Evolutionary conservation across 1,140 invertebrate genomes (phyloP).

Genomic region (Sarcophaga peregrina): DNA sequence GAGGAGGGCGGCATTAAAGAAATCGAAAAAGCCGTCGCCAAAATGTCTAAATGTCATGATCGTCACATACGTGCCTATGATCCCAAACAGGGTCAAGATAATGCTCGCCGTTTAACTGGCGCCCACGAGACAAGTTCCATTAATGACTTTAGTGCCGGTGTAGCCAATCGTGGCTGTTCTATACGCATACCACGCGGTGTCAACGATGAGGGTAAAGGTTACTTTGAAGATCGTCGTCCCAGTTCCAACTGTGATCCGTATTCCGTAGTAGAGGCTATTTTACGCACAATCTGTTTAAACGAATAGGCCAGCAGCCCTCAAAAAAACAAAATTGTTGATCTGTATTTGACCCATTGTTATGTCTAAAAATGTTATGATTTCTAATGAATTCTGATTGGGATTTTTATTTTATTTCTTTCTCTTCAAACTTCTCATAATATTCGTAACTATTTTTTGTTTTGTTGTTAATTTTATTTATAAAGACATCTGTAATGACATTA

Average conservation of each 20-base stretch:
- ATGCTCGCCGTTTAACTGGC: slow-evolving; percentile 81
- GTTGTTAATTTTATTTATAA: background rate
- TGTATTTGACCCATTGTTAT: slow-evolving; percentile 20
- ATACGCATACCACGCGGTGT: slow-evolving; percentile 82
- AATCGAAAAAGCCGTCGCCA: slow-evolving; percentile 77
- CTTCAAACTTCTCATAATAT: slow-evolving; percentile 13
- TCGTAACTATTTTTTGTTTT: background rate
- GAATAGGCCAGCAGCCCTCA: slow-evolving; percentile 65
- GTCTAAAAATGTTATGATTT: background rate
- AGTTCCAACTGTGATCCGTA: slow-evolving; percentile 91
- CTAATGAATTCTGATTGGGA: background rate
- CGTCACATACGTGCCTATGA: slow-evolving; percentile 88
- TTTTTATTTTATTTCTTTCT: background rate
- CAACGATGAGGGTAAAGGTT: slow-evolving; percentile 84
- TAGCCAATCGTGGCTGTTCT: slow-evolving; percentile 79
- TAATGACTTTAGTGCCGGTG: slow-evolving; percentile 81
- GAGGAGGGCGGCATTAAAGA: slow-evolving; percentile 73
- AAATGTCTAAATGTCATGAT: slow-evolving; percentile 79
- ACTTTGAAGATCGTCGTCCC: slow-evolving; percentile 89
- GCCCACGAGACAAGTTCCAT: slow-evolving; percentile 81
- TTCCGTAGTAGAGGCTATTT: slow-evolving; percentile 74
- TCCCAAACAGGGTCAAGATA: slow-evolving; percentile 80
- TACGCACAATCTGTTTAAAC: slow-evolving; percentile 75
- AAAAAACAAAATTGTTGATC: slow-evolving; percentile 16
- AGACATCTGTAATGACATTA: slow-evolving; percentile 22